Evolutionary conservation across 2,888 invertebrate genomes (phyloP).

Genomic region (Nephrotoma flavescens): DNA sequence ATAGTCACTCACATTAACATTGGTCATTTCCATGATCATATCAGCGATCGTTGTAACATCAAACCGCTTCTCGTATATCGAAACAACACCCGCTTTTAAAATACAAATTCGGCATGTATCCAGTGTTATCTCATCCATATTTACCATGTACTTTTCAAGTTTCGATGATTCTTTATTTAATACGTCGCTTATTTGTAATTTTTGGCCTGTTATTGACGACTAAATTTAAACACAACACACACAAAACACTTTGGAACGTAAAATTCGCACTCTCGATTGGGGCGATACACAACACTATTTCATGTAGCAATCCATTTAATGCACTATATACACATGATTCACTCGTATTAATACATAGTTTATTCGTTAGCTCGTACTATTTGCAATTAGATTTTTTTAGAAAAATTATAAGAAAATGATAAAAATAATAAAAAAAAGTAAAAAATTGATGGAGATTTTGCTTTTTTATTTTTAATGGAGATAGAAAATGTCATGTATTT

Average conservation of each 20-base stretch:
- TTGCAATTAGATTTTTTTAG: not conserved
- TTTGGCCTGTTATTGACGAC: not conserved
- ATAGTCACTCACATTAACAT: not conserved
- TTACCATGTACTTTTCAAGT: not conserved
- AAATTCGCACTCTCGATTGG: not conserved
- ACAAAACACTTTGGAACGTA: not conserved
- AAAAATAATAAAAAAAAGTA: not conserved
- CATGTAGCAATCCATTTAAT: not conserved
- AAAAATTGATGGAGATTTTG: not conserved
- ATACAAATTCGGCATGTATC: not conserved
- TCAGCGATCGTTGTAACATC: not conserved
- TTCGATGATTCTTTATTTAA: not conserved
- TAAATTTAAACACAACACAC: not conserved
- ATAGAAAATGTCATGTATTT: not conserved
- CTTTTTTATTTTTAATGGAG: not conserved
- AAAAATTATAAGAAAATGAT: not conserved
- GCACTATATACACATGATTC: not conserved
- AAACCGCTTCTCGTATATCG: not conserved
- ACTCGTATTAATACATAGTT: not conserved
- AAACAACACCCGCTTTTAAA: not conserved
- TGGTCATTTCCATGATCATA: not conserved
- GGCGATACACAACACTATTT: not conserved
- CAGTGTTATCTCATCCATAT: not conserved
- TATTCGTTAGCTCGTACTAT: not conserved
- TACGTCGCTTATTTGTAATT: not conserved